Evolutionary conservation across 2,113 vertebrate genomes (phyloP).

Genomic region (Plestiodon gilberti): DNA sequence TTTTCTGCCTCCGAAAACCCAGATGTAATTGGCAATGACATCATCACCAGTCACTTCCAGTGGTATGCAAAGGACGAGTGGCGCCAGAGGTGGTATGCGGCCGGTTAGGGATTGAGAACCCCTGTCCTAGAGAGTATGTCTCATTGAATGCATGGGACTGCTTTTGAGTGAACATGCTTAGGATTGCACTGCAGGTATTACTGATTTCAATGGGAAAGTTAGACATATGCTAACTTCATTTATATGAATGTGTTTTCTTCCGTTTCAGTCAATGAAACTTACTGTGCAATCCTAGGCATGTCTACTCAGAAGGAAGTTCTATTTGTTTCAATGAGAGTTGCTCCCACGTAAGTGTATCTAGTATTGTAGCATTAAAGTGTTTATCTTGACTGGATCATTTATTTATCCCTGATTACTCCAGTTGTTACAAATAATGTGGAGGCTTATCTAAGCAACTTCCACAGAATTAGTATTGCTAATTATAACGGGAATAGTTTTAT

Average conservation of each 20-base stretch:
- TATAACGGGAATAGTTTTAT: slow-evolving; percentile 11
- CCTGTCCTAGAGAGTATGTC: too few relatives aligned
- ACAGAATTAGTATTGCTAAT: neutral
- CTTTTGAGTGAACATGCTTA: neutral
- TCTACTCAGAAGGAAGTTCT: too few relatives aligned
- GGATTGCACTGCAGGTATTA: neutral
- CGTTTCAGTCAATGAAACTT: neutral
- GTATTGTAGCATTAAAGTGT: too few relatives aligned
- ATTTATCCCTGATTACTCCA: neutral
- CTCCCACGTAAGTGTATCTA: neutral
- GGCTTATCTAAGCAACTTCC: neutral
- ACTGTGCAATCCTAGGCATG: neutral
- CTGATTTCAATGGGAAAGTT: neutral
- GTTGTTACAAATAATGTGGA: neutral
- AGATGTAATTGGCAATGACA: too few relatives aligned
- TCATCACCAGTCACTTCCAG: too few relatives aligned
- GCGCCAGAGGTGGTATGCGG: too few relatives aligned
- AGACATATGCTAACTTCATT: neutral
- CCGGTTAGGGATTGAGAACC: too few relatives aligned
- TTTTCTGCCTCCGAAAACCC: too few relatives aligned
- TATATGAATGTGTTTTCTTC: neutral
- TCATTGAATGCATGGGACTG: too few relatives aligned
- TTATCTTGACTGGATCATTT: too few relatives aligned
- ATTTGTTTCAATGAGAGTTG: too few relatives aligned
- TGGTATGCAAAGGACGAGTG: too few relatives aligned